phyloP scores from a whole-genome alignment of 2,113 vertebrate species.

The Carettochelys insculpta region DNA sequence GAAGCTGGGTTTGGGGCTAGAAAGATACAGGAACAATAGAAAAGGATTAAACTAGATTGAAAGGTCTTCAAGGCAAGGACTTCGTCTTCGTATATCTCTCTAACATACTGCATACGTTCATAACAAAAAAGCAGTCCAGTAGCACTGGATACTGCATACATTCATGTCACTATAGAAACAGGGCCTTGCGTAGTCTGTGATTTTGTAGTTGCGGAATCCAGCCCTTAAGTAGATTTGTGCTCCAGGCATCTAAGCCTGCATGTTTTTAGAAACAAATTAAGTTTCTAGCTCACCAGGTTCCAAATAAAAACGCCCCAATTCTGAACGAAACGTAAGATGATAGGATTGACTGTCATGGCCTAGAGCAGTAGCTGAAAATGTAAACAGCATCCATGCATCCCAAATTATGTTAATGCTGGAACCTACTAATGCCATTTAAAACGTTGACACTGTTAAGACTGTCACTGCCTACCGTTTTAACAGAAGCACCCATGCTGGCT shows the following conservation, averaged over 20 bases:
- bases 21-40: no score
- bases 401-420: background rate
- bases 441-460: background rate
- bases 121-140: no score
- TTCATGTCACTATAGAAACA: no score
- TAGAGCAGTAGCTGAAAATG: background rate
- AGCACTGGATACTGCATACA: no score
- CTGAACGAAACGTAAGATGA: background rate
- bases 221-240: no score
- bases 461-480: background rate
- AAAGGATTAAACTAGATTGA: no score
- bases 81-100: no score
- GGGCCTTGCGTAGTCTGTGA: no score
- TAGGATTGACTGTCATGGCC: background rate
- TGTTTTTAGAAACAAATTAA: background rate
- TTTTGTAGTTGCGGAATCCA: no score
- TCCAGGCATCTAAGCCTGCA: background rate
- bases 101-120: no score
- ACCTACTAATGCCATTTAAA: rapidly evolving
- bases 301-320: background rate
- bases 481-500: background rate
- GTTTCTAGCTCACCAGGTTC: background rate
- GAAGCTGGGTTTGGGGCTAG: no score
- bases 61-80: no score
- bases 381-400: background rate